Evolutionary conservation across 2,113 vertebrate genomes (phyloP), one percentile per base, ranked within the genome.

Genomic region (Chaetura pelagica): DNA sequence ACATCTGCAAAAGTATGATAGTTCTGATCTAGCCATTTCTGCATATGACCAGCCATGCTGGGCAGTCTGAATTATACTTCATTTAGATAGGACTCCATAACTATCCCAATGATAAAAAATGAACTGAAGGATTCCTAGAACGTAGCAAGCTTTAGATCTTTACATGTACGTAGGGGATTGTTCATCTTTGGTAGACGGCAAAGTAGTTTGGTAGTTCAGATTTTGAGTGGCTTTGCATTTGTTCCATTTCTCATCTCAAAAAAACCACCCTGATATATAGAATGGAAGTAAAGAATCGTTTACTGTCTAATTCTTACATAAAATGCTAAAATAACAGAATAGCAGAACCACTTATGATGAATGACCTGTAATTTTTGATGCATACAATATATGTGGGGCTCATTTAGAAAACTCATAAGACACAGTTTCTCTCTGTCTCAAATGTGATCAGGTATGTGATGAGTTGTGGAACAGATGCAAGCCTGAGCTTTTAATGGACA

Each of bases 401-500:
- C 29, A 85, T 86, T 83, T 95, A 38, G 44, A 84, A 94, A 84
- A 32, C 6, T 35, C 63, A 49, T 8, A 8, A 91, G 67, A 27
- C 7, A 20, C 9, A 51, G 12, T 83, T 94, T 44, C 71, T 77
- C 21, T 51, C 7, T 72, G 15, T 82, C 72, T 73, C 14, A 79
- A 23, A 85, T 58, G 24, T 48, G 35, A 58, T 88, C 73, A 86
- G 48, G 23, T 93, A 52, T 30, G 5, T 75, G 29, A 79, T 30
- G 17, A 64, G 44, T 46, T 54, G 13, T 42, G 75, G 35, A 91
- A 78, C 34, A 95, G 61, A 66, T 67, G 55, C 30, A 79, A 30
- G 15, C 32, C 18, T 69, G 29, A n/a, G n/a, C 81, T 95, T 94
- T 96, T 90, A 90, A 86, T 51, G 84, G 66, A 90, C 46, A 71